phyloP scores from a whole-genome alignment of 2,888 invertebrate species.

The Cataglyphis cursor region DNA sequence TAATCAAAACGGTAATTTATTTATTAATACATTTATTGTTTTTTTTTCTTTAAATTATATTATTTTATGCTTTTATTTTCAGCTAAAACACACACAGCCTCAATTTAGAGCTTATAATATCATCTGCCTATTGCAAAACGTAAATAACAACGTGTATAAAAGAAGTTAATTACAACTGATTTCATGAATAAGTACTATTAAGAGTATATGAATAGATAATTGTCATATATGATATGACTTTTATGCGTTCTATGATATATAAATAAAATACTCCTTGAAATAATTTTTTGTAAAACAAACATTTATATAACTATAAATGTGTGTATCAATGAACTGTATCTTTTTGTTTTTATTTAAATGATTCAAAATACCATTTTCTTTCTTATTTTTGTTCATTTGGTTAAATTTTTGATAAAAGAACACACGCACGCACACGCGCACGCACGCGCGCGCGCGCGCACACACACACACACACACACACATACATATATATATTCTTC shows the following conservation, averaged over 20 bases:
- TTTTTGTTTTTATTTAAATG: background rate
- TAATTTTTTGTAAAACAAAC: conserved; percentile 1
- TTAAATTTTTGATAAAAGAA: background rate
- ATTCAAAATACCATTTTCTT: background rate
- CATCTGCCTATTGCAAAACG: conserved; percentile 39
- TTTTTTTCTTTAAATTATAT: conserved; percentile 16
- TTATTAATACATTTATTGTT: conserved; percentile 2
- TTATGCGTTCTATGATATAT: conserved; percentile 13
- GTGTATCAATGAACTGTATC: background rate
- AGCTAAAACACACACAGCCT: conserved; percentile 58
- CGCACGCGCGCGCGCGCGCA: too few species aligned
- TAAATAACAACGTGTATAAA: conserved; percentile 44
- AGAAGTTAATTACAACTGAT: conserved; percentile 37
- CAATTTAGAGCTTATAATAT: conserved; percentile 54
- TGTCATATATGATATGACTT: conserved; percentile 28
- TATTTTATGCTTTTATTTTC: conserved; percentile 64
- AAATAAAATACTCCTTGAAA: conserved; percentile 1
- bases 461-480: background rate
- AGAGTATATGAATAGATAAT: conserved; percentile 1
- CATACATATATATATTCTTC: background rate
- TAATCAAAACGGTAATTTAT: background rate
- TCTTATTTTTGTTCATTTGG: background rate
- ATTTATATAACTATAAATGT: conserved; percentile 19
- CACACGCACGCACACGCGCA: background rate
- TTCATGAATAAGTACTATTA: conserved; percentile 11